Base-by-base conservation (phyloP, 2,113 vertebrate species). In the Thomomys bottae region DNA sequence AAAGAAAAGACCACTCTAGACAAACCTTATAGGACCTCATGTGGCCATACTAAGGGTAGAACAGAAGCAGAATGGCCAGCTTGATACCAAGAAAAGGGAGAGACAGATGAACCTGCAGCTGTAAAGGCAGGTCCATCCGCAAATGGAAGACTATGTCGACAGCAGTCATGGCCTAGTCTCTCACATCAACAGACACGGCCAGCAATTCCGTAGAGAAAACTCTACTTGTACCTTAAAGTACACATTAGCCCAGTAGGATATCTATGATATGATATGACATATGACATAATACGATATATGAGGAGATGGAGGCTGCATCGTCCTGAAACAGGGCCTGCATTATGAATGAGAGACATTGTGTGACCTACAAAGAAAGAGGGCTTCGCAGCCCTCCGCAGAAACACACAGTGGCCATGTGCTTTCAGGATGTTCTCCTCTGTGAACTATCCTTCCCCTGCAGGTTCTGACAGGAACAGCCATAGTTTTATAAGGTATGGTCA, bases 281-380 rank as follows among this genome's bases (percentile, higher is more conserved):
- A 64, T n/a, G 26, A 61, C 28, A 17, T 30, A 36, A 63, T 18
- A 40, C 6, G 57, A 80, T 3, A 30, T 9, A 32, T 2, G 8
- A 88, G 12, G 75, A 78, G 59, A 30, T 2, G 0, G 5, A 8
- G 4, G 6, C 23, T 42, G 15, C 28, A 21, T 3, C n/a, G 7
- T 15, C 17, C 34, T 79, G 32, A 67, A 72, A 67, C 45, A 28
- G 54, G 34, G 26, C 28, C 24, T 45, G 0, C 34, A 2, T 54
- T 45, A 61, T 0, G 4, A 9, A 49, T 24, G 1, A 59, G 28
- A 45, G 17, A 5, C 2, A n/a, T 30, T 8, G 8, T 8, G 4
- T 67, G 72, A 63, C 30, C 21, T 28, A 15, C 3, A 84, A 40
- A 64, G 49, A 6, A 32, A 40, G 34, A 86, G 7, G 23, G 21